phyloP scores from a whole-genome alignment of 2,888 invertebrate genomes.

The Drosophila pseudotakahashii region DNA sequence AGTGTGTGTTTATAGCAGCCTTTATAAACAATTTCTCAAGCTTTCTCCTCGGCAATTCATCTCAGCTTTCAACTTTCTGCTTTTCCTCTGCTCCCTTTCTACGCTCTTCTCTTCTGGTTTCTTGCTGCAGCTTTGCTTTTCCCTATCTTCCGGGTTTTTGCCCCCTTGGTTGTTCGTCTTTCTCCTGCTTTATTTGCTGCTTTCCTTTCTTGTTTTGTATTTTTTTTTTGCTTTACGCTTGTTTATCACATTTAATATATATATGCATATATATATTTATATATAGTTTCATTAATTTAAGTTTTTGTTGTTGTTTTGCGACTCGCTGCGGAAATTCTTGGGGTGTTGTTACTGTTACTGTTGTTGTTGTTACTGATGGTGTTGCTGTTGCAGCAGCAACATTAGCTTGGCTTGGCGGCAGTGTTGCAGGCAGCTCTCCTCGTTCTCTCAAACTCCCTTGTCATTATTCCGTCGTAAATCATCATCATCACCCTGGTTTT shows the following conservation, averaged over 20 bases:
- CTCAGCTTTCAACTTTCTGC: slow-evolving; percentile 7
- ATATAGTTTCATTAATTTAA: slow-evolving; percentile 65
- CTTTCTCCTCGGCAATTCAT: slow-evolving; percentile 8
- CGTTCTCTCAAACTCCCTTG: neutral
- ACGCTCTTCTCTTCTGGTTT: neutral
- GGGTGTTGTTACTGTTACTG: slow-evolving; percentile 21
- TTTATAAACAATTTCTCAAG: slow-evolving; percentile 69
- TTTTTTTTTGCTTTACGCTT: slow-evolving; percentile 72
- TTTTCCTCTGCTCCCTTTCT: neutral
- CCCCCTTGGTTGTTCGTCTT: slow-evolving; percentile 6
- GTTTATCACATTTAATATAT: slow-evolving; percentile 79
- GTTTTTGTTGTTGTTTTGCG: slow-evolving; percentile 50
- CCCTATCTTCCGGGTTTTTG: slow-evolving; percentile 4
- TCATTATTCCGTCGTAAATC: slow-evolving; percentile 5
- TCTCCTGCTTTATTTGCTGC: slow-evolving; percentile 36
- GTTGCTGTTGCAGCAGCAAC: slow-evolving; percentile 27
- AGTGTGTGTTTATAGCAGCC: slow-evolving; percentile 63
- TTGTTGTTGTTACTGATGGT: slow-evolving; percentile 13
- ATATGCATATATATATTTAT: slow-evolving; percentile 56
- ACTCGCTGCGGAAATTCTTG: slow-evolving; percentile 57
- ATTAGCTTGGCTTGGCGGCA: slow-evolving; percentile 35
- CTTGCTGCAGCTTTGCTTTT: slow-evolving; percentile 16
- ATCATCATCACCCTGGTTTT: neutral
- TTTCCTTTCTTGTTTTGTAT: slow-evolving; percentile 33
- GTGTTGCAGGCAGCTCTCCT: slow-evolving; percentile 33